Evolutionary conservation across 2,797 vertebrate species (phyloP).

Genomic region (Characodon lateralis): DNA sequence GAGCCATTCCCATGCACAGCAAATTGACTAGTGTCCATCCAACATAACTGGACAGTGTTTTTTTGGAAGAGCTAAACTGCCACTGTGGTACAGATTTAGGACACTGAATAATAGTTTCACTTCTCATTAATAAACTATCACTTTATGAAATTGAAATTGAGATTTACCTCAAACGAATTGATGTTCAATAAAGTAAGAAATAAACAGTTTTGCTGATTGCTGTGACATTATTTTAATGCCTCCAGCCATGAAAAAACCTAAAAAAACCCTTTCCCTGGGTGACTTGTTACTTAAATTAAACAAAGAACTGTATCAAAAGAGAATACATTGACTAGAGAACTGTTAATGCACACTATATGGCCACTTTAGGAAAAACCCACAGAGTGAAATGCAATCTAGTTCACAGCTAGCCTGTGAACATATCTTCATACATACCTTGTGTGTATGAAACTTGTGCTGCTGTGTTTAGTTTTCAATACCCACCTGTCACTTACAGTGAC

Average conservation of each 20-base stretch:
- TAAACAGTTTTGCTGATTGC: constrained; percentile 38
- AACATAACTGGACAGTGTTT: constrained; percentile 86
- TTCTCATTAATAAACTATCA: constrained; percentile 83
- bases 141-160: constrained; percentile 72
- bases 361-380: background rate
- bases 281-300: background rate
- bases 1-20: constrained; percentile 98
- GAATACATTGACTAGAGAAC: background rate
- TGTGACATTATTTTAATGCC: constrained; percentile 19
- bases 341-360: background rate
- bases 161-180: constrained; percentile 18
- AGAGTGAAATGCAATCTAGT: background rate
- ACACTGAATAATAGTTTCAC: constrained; percentile 82
- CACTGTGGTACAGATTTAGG: constrained; percentile 83
- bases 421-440: background rate
- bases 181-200: constrained; percentile 50
- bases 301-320: background rate
- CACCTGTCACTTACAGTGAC: background rate
- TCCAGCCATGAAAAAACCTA: background rate
- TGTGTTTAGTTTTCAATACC: background rate
- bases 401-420: background rate
- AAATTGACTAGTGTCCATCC: constrained; percentile 95
- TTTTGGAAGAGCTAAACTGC: constrained; percentile 86
- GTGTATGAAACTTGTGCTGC: background rate
- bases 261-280: background rate